Percentiles rank a stretch among this genome's conserved stretches.
Conservation (phyloP, 2,797 vertebrate genomes). For the Spheniscus humboldti region DNA sequence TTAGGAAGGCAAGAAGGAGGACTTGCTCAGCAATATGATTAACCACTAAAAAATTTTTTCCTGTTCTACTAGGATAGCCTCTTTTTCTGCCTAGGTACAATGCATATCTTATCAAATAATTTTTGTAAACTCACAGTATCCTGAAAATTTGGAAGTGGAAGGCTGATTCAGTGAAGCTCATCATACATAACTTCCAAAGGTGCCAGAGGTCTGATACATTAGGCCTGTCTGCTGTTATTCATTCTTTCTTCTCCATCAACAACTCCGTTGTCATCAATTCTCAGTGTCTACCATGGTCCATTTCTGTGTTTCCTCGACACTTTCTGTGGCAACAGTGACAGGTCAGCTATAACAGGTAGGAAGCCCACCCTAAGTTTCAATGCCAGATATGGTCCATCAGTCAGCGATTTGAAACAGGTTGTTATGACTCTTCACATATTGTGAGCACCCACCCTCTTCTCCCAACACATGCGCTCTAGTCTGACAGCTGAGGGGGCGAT, state of each 20-base stretch:
- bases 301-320: background rate
- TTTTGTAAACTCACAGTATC: background rate
- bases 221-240: background rate
- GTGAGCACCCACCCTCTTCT: background rate
- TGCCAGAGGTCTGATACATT: background rate
- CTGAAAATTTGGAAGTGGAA: background rate
- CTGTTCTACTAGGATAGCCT: background rate
- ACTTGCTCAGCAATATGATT: background rate
- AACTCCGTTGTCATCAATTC: background rate
- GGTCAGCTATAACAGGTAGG: background rate
- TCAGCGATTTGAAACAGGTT: background rate
- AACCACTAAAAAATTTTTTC: background rate
- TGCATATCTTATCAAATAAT: background rate
- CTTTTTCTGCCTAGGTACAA: background rate
- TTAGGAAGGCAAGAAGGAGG: background rate
- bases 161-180: background rate
- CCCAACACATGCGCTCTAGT: background rate
- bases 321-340: background rate
- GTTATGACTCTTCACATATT: background rate
- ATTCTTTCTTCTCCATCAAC: background rate
- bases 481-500: background rate
- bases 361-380: background rate
- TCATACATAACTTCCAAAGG: background rate
- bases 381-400: background rate
- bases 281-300: background rate